Conservation (phyloP, 2,888 invertebrate species). For the Melieria omissa region DNA sequence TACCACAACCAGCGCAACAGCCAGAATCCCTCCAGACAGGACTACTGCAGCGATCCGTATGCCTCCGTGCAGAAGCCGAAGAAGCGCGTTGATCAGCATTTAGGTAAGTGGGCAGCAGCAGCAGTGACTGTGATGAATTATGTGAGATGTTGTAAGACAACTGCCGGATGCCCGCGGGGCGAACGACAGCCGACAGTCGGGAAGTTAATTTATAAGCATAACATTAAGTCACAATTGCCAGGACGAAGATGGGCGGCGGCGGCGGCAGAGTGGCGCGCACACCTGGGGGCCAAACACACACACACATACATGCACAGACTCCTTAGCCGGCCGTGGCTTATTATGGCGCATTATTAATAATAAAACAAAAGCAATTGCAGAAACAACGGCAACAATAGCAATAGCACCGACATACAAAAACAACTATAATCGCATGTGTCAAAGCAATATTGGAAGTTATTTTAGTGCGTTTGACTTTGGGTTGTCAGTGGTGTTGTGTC, state of each 20-base stretch:
- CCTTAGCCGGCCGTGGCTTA: too few relatives aligned
- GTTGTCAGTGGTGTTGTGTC: too few relatives aligned
- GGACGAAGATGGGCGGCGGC: too few relatives aligned
- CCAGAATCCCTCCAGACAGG: conserved; percentile 86
- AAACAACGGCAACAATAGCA: conserved; percentile 19
- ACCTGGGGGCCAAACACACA: too few relatives aligned
- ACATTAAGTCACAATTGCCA: too few relatives aligned
- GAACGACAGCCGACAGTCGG: too few relatives aligned
- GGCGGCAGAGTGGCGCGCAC: too few relatives aligned
- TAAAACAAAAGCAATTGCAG: conserved; percentile 10
- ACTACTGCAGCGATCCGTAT: conserved; percentile 89
- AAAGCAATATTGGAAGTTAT: too few relatives aligned
- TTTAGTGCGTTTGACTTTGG: too few relatives aligned
- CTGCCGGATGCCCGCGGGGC: too few relatives aligned
- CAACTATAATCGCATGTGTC: background rate
- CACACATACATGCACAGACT: too few relatives aligned
- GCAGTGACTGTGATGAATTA: background rate
- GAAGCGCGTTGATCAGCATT: conserved; percentile 86
- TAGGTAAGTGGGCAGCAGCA: conserved; percentile 73
- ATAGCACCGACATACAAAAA: conserved; percentile 1
- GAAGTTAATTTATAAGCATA: too few relatives aligned
- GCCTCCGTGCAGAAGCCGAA: conserved; percentile 91
- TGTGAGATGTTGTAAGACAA: background rate
- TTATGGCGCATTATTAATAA: background rate
- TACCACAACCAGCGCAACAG: conserved; percentile 78